Conservation (phyloP, 1,140 invertebrate species). For the Hirudo medicinalis region DNA sequence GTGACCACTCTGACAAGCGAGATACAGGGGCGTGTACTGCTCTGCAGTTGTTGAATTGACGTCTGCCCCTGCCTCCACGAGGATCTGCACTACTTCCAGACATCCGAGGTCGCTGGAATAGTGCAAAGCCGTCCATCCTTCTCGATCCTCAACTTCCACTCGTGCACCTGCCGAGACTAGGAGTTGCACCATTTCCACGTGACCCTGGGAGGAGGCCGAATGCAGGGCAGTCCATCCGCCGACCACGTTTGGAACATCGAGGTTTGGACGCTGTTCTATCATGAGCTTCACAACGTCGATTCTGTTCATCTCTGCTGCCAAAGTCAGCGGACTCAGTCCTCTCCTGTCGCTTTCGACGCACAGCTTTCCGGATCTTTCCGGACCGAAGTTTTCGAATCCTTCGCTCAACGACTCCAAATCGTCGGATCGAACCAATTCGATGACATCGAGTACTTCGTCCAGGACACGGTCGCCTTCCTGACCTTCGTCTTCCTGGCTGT, state of each 20-base stretch:
- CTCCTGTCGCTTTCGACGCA: slow-evolving; percentile 9
- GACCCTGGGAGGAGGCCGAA: slow-evolving; percentile 23
- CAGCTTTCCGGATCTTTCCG: slow-evolving; percentile 12
- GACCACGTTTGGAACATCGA: slow-evolving; percentile 2
- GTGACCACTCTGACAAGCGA: slow-evolving; percentile 21
- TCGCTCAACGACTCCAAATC: slow-evolving; percentile 5
- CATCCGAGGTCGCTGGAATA: slow-evolving; percentile 17
- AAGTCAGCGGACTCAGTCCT: slow-evolving; percentile 18
- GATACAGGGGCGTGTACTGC: slow-evolving; percentile 21
- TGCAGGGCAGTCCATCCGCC: slow-evolving; percentile 21
- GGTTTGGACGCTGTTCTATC: not conserved
- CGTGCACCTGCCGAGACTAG: slow-evolving; percentile 22
- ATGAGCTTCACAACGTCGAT: slow-evolving; percentile 17
- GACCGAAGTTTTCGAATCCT: slow-evolving; percentile 13
- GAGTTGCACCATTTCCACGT: slow-evolving; percentile 19
- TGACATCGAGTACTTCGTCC: no score
- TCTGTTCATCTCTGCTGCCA: slow-evolving; percentile 19
- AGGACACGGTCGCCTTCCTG: no score
- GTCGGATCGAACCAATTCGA: not conserved
- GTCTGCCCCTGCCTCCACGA: slow-evolving; percentile 8
- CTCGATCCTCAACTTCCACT: slow-evolving; percentile 17
- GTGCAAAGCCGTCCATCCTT: slow-evolving; percentile 20
- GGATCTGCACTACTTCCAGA: slow-evolving; percentile 1
- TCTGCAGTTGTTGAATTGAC: slow-evolving; percentile 19
- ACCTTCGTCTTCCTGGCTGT: no score